Percentiles rank a stretch among this genome's conserved stretches.
Conservation (phyloP, 1,140 invertebrate species). For the Caerostris darwini region DNA sequence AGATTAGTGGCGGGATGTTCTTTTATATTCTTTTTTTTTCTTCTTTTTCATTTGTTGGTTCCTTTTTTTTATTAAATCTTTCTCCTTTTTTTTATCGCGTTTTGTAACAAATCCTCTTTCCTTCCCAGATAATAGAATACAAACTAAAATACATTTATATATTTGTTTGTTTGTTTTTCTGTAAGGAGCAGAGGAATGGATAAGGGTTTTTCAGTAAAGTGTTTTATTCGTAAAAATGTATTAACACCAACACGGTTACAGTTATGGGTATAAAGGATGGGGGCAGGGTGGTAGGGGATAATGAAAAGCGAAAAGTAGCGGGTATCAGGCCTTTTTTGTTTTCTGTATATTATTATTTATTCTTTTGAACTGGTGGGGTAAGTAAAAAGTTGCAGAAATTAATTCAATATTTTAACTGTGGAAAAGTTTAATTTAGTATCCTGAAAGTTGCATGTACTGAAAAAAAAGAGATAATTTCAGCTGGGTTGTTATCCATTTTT, state of each 20-base stretch:
- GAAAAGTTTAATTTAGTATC: slow-evolving; percentile 27
- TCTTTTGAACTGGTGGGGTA: neutral
- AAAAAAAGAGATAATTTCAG: neutral
- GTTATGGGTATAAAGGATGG: neutral
- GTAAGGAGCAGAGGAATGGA: neutral
- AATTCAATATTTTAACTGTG: slow-evolving; percentile 36
- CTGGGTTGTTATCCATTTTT: neutral
- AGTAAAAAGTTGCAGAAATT: neutral
- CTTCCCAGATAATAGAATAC: slow-evolving; percentile 43
- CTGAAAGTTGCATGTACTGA: neutral
- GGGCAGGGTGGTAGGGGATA: neutral
- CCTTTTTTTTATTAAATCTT: slow-evolving; percentile 12
- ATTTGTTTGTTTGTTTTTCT: slow-evolving; percentile 42
- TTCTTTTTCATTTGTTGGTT: slow-evolving; percentile 2
- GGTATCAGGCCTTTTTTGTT: slow-evolving; percentile 9
- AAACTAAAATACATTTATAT: slow-evolving; percentile 62
- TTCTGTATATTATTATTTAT: neutral
- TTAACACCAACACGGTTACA: slow-evolving; percentile 6
- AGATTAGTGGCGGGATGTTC: neutral
- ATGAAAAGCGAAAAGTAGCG: slow-evolving; percentile 36
- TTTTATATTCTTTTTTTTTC: neutral
- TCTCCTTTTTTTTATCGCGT: neutral
- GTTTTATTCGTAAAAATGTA: slow-evolving; percentile 41
- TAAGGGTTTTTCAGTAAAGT: slow-evolving; percentile 1
- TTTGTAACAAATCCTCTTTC: slow-evolving; percentile 60